Conservation (phyloP, 1,140 invertebrate genomes). For the Gonioctena quinquepunctata region DNA sequence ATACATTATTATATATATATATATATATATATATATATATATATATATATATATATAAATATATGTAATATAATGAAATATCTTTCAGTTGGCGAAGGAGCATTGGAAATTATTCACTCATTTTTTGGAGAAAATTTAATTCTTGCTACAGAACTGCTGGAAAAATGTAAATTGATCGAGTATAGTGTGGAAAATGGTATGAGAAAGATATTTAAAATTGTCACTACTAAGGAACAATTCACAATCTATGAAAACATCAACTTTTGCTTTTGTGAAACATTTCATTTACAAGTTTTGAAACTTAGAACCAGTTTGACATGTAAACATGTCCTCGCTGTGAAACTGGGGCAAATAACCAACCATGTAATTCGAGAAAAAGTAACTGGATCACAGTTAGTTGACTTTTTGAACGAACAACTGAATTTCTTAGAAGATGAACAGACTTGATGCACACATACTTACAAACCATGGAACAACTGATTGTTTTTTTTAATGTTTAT, state of each 20-base stretch:
- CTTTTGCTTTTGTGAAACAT: constrained; percentile 66
- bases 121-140: constrained; percentile 62
- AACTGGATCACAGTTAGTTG: constrained; percentile 43
- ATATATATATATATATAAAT: not conserved
- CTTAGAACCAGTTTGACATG: constrained; percentile 61
- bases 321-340: constrained; percentile 67
- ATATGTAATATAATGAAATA: no score
- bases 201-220: constrained; percentile 61
- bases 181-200: constrained; percentile 53
- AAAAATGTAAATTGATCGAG: constrained; percentile 58
- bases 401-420: constrained; percentile 39
- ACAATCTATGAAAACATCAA: constrained; percentile 65
- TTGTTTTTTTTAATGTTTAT: not conserved
- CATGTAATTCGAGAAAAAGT: constrained; percentile 58
- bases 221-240: constrained; percentile 62
- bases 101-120: constrained; percentile 59
- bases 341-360: constrained; percentile 59
- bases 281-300: constrained; percentile 63
- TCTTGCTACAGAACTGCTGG: constrained; percentile 64
- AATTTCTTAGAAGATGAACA: constrained; percentile 18
- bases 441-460: no score
- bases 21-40: not conserved
- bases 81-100: constrained; percentile 57
- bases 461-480: no score
- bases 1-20: not conserved